A percentile compares a stretch with the other conserved stretches of the same genome.
These are phyloP conservation scores for Stenotaenia linearis DNA, from an alignment of 2,888 invertebrate genomes.

Conservation along the genomic window DNA sequence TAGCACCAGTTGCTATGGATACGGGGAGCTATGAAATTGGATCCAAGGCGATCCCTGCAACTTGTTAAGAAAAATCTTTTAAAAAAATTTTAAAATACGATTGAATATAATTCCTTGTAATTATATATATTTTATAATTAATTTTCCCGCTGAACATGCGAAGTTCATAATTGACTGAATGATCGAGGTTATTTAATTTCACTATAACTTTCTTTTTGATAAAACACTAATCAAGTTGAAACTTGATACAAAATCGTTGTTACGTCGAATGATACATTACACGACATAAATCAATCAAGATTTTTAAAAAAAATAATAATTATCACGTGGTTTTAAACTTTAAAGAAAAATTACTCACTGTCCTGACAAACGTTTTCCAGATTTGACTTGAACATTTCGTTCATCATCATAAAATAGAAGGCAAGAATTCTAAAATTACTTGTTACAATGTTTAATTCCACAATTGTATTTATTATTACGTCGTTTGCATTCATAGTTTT, in stretches of 20 bases:
- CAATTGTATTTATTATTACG: too few relatives aligned
- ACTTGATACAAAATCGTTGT: background rate
- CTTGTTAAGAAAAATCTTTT: background rate
- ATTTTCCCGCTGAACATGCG: too few relatives aligned
- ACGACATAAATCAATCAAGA: background rate
- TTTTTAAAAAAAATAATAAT: too few relatives aligned
- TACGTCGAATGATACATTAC: background rate
- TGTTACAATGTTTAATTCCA: too few relatives aligned
- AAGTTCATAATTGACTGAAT: too few relatives aligned
- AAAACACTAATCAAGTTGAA: background rate
- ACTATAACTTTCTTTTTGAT: background rate
- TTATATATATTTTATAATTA: too few relatives aligned
- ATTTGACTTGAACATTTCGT: too few relatives aligned
- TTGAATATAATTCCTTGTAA: background rate
- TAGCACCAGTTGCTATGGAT: slow-evolving; percentile 20
- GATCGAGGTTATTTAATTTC: background rate
- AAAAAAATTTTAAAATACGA: background rate
- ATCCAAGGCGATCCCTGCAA: background rate
- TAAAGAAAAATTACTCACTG: background rate
- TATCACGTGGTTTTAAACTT: background rate
- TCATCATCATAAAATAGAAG: too few relatives aligned
- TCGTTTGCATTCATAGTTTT: too few relatives aligned
- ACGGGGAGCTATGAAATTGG: slow-evolving; percentile 3
- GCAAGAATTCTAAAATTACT: too few relatives aligned
- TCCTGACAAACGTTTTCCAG: background rate